Percentiles rank a stretch among this genome's conserved stretches.
Evolutionary conservation across 2,888 invertebrate species (phyloP).

Genomic region (Eupeodes luniger): DNA sequence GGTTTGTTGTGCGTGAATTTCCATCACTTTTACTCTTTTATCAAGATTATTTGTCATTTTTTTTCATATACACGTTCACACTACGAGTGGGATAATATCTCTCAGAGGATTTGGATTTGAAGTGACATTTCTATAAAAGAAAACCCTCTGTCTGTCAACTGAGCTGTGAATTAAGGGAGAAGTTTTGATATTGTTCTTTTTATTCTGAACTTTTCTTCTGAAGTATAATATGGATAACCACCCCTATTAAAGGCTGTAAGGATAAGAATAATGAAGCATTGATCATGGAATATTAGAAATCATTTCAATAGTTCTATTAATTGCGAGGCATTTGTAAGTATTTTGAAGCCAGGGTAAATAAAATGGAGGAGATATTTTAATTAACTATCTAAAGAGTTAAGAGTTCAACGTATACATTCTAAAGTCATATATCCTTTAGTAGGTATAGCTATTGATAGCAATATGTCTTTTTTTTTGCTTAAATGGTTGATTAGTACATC

Average conservation of each 20-base stretch:
- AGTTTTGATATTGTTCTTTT: slow-evolving; percentile 34
- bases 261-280: slow-evolving; percentile 27
- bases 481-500: too few species aligned
- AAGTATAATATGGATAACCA: slow-evolving; percentile 27
- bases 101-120: slow-evolving; percentile 75
- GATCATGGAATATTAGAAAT: slow-evolving; percentile 29
- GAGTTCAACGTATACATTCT: not conserved
- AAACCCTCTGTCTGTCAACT: slow-evolving; percentile 54
- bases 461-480: too few species aligned
- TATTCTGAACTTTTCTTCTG: slow-evolving; percentile 11
- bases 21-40: slow-evolving; percentile 52
- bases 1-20: slow-evolving; percentile 71
- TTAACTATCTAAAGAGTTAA: not conserved
- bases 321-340: slow-evolving; percentile 49
- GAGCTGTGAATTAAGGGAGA: slow-evolving; percentile 64
- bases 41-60: slow-evolving; percentile 71
- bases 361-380: slow-evolving; percentile 55
- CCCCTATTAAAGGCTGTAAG: slow-evolving; percentile 22
- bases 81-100: slow-evolving; percentile 74
- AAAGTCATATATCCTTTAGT: too few species aligned
- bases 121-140: slow-evolving; percentile 75
- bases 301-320: slow-evolving; percentile 58
- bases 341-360: slow-evolving; percentile 40
- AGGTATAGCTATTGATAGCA: too few species aligned
- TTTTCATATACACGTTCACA: slow-evolving; percentile 64